Evolutionary conservation across 2,888 invertebrate species (phyloP).

Genomic region (Lasioglossum villosulum): DNA sequence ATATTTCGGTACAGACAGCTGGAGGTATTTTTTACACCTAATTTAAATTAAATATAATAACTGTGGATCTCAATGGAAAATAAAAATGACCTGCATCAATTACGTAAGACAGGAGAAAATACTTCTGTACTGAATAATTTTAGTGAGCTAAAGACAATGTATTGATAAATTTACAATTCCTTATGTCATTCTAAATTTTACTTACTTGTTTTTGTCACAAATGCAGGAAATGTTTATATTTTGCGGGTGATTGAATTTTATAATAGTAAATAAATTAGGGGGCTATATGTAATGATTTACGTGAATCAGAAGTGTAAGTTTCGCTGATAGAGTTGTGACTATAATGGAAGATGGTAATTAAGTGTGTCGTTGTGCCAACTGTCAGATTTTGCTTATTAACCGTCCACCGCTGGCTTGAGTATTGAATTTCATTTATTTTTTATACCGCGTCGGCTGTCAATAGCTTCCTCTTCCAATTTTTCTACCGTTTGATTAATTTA

Average conservation of each 20-base stretch:
- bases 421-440: conserved; percentile 80
- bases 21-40: not conserved
- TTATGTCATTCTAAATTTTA: too few relatives aligned
- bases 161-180: not conserved
- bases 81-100: not conserved
- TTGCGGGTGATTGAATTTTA: not conserved
- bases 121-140: not conserved
- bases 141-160: not conserved
- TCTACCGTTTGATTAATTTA: conserved; percentile 80
- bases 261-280: not conserved
- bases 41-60: not conserved
- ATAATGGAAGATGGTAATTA: conserved; percentile 47
- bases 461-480: conserved; percentile 80
- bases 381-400: conserved; percentile 79
- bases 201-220: not conserved
- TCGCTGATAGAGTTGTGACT: not conserved
- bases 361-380: conserved; percentile 46
- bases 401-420: conserved; percentile 58
- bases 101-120: not conserved
- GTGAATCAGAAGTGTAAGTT: not conserved
- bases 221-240: not conserved
- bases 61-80: not conserved
- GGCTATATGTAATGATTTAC: not conserved
- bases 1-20: not conserved
- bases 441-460: conserved; percentile 77